Conservation (phyloP, 2,797 vertebrate genomes). For the Chromobotia macracanthus region DNA sequence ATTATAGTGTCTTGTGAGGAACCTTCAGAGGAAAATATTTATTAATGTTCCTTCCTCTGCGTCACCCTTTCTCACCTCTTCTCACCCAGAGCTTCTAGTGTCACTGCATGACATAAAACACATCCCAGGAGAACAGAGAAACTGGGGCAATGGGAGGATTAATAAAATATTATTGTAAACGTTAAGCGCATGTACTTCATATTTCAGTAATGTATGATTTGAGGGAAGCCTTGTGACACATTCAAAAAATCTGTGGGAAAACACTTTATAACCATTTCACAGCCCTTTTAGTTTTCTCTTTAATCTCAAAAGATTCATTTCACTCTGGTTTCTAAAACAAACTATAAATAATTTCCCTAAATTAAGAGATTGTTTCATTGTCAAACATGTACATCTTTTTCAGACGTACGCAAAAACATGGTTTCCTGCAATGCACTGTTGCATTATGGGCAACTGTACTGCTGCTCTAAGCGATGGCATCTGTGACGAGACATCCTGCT, state of each 20-base stretch:
- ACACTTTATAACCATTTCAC: constrained; percentile 7
- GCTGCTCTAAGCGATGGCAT: constrained; percentile 1
- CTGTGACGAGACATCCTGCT: background rate
- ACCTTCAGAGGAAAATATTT: constrained; percentile 25
- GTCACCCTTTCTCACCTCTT: constrained; percentile 31
- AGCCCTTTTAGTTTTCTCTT: background rate
- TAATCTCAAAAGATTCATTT: background rate
- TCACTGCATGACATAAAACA: constrained; percentile 19
- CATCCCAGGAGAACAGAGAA: constrained; percentile 40
- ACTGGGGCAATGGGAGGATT: background rate
- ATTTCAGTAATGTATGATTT: constrained; percentile 37
- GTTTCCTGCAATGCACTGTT: background rate
- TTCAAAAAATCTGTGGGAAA: constrained; percentile 33
- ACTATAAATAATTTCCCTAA: background rate
- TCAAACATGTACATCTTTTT: background rate
- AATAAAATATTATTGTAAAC: background rate
- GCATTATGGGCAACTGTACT: background rate
- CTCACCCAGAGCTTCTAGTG: constrained; percentile 47
- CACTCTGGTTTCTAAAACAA: background rate
- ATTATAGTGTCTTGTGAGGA: background rate
- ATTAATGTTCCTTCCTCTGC: constrained; percentile 39
- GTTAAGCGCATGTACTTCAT: constrained; percentile 13
- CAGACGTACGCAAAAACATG: constrained; percentile 2
- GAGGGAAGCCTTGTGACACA: constrained; percentile 32
- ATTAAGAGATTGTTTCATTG: too few species aligned